phyloP scores from a whole-genome alignment of 2,888 invertebrate genomes.

The Cactoblastis cactorum region DNA sequence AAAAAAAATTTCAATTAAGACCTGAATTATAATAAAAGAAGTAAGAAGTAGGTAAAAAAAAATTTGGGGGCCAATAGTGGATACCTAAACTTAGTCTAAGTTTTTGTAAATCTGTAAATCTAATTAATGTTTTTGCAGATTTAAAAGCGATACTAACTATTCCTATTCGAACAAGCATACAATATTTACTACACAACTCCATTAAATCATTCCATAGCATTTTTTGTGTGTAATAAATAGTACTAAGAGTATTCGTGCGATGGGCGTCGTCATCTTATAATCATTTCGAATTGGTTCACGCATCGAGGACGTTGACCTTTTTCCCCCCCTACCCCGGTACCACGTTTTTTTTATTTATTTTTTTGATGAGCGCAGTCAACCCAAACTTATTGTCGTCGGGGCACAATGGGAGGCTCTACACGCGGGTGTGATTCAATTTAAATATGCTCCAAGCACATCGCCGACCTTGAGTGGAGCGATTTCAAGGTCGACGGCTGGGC shows the following conservation, averaged over 20 bases:
- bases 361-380: conserved; percentile 57
- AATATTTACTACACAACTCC: not conserved
- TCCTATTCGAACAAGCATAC: too few relatives aligned
- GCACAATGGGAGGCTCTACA: conserved; percentile 57
- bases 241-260: not conserved
- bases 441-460: conserved; percentile 39
- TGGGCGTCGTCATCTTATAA: conserved; percentile 34
- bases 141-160: too few relatives aligned
- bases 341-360: conserved; percentile 36
- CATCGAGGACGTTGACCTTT: conserved; percentile 60
- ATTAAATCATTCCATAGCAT: conserved; percentile 1
- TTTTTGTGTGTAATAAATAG: conserved; percentile 1
- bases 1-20: too few relatives aligned
- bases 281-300: conserved; percentile 64
- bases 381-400: conserved; percentile 57
- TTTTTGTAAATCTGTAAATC: too few relatives aligned
- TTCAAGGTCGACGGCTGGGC: conserved; percentile 54
- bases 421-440: conserved; percentile 40
- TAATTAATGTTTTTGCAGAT: too few relatives aligned
- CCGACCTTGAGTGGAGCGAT: conserved; percentile 61
- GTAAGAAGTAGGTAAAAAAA: too few relatives aligned
- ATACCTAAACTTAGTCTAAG: too few relatives aligned
- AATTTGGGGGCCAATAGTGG: too few relatives aligned
- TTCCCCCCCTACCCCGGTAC: conserved; percentile 47
- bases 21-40: too few relatives aligned